Conservation (phyloP, 2,888 invertebrate species). For the Phengaris arion region DNA sequence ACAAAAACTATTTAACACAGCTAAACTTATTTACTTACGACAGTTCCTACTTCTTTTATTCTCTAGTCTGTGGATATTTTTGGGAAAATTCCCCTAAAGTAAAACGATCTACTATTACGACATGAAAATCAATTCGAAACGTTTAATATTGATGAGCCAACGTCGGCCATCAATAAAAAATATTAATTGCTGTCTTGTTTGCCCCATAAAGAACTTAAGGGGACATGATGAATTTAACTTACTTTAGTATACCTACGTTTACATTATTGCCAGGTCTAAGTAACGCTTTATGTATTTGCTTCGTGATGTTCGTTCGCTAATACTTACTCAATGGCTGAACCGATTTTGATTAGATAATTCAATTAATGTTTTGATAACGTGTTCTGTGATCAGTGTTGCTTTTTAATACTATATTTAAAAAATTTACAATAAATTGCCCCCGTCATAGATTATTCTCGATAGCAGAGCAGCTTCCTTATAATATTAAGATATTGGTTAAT, state of each 20-base stretch:
- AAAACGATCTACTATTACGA: constrained; percentile 48
- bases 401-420: too few species aligned
- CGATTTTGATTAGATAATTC: too few species aligned
- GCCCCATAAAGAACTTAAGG: constrained; percentile 61
- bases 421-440: too few species aligned
- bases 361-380: too few species aligned
- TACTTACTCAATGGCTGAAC: too few species aligned
- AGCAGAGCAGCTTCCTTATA: too few species aligned
- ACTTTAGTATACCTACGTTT: not conserved
- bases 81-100: constrained; percentile 48
- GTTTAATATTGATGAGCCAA: constrained; percentile 69
- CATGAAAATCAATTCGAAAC: constrained; percentile 57
- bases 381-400: too few species aligned
- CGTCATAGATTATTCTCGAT: too few species aligned
- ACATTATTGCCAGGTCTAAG: too few species aligned
- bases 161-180: constrained; percentile 63
- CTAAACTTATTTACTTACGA: not conserved
- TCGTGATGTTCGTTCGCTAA: too few species aligned
- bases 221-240: constrained; percentile 44
- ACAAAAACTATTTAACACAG: not conserved
- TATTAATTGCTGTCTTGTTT: constrained; percentile 69
- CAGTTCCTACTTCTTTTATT: not conserved
- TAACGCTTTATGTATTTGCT: too few species aligned
- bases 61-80: not conserved
- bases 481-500: too few species aligned